These are phyloP conservation scores for Battus philenor DNA, from an alignment of 1,140 invertebrate genomes.

Conservation along the genomic window DNA sequence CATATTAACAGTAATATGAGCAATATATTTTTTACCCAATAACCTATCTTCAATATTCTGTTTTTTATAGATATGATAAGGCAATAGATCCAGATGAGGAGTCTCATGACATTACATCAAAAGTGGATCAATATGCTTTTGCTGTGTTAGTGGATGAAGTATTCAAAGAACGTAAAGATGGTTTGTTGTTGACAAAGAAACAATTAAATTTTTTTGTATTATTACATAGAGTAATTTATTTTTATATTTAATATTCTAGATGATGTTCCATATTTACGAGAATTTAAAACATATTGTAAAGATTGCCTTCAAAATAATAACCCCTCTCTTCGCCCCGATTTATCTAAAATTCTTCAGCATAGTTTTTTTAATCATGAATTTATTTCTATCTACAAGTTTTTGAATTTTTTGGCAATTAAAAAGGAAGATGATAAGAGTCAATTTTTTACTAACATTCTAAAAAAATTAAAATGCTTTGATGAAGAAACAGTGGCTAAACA, in stretches of 20 bases:
- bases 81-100: constrained; percentile 85
- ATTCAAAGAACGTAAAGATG: constrained; percentile 78
- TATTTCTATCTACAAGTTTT: constrained; percentile 86
- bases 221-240: constrained; percentile 1
- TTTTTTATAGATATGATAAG: constrained; percentile 78
- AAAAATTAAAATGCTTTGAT: constrained; percentile 81
- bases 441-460: constrained; percentile 84
- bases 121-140: constrained; percentile 89
- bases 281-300: constrained; percentile 82
- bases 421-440: constrained; percentile 82
- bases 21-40: too few species aligned
- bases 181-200: constrained; percentile 61
- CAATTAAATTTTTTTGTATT: background rate
- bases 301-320: constrained; percentile 79
- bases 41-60: constrained; percentile 16
- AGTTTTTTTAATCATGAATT: constrained; percentile 89
- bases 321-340: constrained; percentile 76
- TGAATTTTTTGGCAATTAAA: constrained; percentile 88
- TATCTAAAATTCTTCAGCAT: constrained; percentile 81
- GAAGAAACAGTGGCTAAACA: constrained; percentile 87
- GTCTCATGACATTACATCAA: constrained; percentile 61
- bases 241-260: constrained; percentile 68
- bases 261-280: constrained; percentile 80
- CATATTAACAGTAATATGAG: background rate
- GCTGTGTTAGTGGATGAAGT: constrained; percentile 86